Conservation (phyloP, 2,888 invertebrate species). For the Drosophila prolongata region DNA sequence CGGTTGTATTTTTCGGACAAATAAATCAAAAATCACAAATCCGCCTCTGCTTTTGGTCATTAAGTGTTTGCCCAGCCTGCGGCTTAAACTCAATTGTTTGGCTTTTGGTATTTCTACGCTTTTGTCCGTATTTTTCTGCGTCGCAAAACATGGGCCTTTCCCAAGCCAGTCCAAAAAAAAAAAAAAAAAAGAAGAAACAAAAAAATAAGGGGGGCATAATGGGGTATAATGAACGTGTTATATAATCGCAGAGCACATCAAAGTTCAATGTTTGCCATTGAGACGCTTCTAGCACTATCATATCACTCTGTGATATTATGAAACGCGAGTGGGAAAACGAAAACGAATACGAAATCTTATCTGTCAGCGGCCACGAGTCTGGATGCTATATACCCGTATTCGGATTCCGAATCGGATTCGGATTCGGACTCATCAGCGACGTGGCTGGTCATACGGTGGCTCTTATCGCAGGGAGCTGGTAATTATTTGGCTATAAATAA, state of each 20-base stretch:
- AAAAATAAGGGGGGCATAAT: slow-evolving; percentile 5
- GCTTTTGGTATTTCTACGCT: slow-evolving; percentile 9
- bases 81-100: slow-evolving; percentile 23
- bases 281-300: slow-evolving; percentile 38
- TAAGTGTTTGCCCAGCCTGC: slow-evolving; percentile 44
- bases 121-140: slow-evolving; percentile 16
- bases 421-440: slow-evolving; percentile 33
- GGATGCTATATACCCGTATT: slow-evolving; percentile 25
- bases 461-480: slow-evolving; percentile 50
- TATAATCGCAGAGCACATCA: slow-evolving; percentile 29
- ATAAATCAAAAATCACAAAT: slow-evolving; percentile 21
- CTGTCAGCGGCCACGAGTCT: slow-evolving; percentile 11
- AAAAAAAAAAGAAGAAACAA: too few species aligned
- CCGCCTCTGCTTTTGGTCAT: slow-evolving; percentile 29
- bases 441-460: slow-evolving; percentile 36
- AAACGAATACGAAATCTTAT: slow-evolving; percentile 30
- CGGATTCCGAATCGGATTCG: slow-evolving; percentile 21
- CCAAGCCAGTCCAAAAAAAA: neutral
- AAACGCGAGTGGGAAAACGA: slow-evolving; percentile 25
- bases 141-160: slow-evolving; percentile 17
- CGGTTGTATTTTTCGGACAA: slow-evolving; percentile 9
- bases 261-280: slow-evolving; percentile 45
- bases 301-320: slow-evolving; percentile 38
- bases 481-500: slow-evolving; percentile 73
- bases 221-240: slow-evolving; percentile 32